Conservation (phyloP, 2,888 invertebrate genomes). For the Panorpa germanica region DNA sequence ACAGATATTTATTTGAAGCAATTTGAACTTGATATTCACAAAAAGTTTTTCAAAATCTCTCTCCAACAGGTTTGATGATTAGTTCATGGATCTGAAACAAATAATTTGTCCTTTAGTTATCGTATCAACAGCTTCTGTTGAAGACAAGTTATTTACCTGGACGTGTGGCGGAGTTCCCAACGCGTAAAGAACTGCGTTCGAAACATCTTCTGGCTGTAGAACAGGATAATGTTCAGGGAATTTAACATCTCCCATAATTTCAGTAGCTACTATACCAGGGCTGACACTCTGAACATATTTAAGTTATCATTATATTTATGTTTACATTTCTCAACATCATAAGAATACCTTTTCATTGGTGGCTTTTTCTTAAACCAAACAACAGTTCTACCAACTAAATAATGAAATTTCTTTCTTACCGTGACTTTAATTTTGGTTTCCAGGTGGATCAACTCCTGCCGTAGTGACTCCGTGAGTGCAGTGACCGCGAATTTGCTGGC, state of each 20-base stretch:
- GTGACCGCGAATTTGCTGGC: slow-evolving; percentile 36
- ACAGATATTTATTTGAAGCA: no score
- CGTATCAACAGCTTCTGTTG: no score
- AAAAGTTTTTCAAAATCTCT: slow-evolving; percentile 6
- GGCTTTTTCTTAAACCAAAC: no score
- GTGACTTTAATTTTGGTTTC: slow-evolving; percentile 14
- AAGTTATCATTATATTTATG: no score
- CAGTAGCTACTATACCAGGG: slow-evolving; percentile 39
- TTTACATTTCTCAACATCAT: no score
- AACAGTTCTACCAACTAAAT: no score
- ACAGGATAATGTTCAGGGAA: slow-evolving; percentile 19
- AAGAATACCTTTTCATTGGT: no score
- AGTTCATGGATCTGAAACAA: slow-evolving; percentile 16
- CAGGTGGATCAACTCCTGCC: slow-evolving; percentile 28
- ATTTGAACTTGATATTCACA: no score
- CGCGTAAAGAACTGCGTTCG: slow-evolving; percentile 37
- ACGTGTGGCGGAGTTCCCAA: slow-evolving; percentile 39
- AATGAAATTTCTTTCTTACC: no score
- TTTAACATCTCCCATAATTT: slow-evolving; percentile 24
- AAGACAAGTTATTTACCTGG: slow-evolving; percentile 25
- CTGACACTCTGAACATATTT: slow-evolving; percentile 33
- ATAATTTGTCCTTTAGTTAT: slow-evolving; percentile 13
- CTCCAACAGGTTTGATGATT: slow-evolving; percentile 8
- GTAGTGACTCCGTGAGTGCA: slow-evolving; percentile 33
- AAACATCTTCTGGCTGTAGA: slow-evolving; percentile 34